Percentiles rank a stretch among this genome's conserved stretches.
Evolutionary conservation across 1,140 invertebrate genomes (phyloP).

Genomic region (Drosophila gunungcola): DNA sequence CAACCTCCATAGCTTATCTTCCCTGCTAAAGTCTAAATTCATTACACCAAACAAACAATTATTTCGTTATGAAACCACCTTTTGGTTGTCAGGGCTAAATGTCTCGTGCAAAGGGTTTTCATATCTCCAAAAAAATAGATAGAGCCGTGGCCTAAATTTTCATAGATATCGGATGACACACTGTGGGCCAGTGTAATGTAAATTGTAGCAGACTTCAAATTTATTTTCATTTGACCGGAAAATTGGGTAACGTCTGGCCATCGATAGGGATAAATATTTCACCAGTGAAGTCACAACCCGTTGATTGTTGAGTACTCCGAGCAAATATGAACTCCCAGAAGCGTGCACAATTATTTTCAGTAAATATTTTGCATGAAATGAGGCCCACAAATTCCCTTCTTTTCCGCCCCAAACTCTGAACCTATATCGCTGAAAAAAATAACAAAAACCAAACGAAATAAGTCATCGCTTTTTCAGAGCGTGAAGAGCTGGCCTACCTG

Average conservation of each 20-base stretch:
- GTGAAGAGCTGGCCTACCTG: slow-evolving; percentile 79
- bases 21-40: neutral
- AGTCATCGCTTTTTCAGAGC: slow-evolving; percentile 77
- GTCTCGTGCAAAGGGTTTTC: slow-evolving; percentile 51
- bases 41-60: slow-evolving; percentile 19
- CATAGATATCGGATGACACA: slow-evolving; percentile 52
- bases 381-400: slow-evolving; percentile 22
- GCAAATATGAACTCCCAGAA: slow-evolving; percentile 47
- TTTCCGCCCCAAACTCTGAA: slow-evolving; percentile 11
- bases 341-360: slow-evolving; percentile 65
- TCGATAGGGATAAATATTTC: slow-evolving; percentile 9
- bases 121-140: slow-evolving; percentile 66
- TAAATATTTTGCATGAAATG: slow-evolving; percentile 66
- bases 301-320: slow-evolving; percentile 7
- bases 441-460: slow-evolving; percentile 33
- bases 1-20: slow-evolving; percentile 12
- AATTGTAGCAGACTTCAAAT: slow-evolving; percentile 29
- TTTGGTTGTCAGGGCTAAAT: slow-evolving; percentile 40
- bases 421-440: slow-evolving; percentile 20
- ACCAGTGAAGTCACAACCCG: slow-evolving; percentile 2
- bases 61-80: slow-evolving; percentile 15
- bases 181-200: slow-evolving; percentile 29
- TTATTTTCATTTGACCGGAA: slow-evolving; percentile 21
- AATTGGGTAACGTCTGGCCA: neutral
- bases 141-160: slow-evolving; percentile 71